These are phyloP conservation scores for Tinamus guttatus DNA, from an alignment of 2,113 vertebrate genomes.

Conservation along the genomic window DNA sequence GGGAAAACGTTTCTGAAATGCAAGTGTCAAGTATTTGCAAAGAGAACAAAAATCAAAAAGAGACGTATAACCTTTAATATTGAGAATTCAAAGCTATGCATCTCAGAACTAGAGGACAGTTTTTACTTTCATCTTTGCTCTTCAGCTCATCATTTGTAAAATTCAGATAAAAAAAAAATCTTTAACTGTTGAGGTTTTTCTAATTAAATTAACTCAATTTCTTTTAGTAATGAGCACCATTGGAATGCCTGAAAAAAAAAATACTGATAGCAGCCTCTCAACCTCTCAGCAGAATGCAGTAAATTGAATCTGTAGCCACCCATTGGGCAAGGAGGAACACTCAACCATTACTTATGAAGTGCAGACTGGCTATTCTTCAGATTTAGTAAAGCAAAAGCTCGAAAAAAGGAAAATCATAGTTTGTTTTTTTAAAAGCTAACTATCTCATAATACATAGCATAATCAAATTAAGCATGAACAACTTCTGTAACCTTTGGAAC, in stretches of 20 bases:
- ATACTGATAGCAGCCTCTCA: neutral
- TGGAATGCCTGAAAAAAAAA: neutral
- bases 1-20: neutral
- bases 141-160: neutral
- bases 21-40: neutral
- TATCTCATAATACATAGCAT: neutral
- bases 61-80: neutral
- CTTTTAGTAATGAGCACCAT: neutral
- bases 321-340: neutral
- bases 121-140: neutral
- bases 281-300: neutral
- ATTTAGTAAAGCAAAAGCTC: neutral
- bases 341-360: neutral
- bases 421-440: neutral
- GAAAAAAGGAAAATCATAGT: neutral
- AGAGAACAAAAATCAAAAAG: too few relatives aligned
- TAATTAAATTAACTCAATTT: neutral
- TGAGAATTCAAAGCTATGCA: neutral
- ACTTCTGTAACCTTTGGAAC: neutral
- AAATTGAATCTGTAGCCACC: neutral
- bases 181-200: neutral
- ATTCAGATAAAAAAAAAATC: neutral
- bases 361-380: neutral
- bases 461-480: neutral
- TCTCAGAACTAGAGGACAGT: neutral